Conservation (phyloP, 2,888 invertebrate species). For the Heliothis peltigera region DNA sequence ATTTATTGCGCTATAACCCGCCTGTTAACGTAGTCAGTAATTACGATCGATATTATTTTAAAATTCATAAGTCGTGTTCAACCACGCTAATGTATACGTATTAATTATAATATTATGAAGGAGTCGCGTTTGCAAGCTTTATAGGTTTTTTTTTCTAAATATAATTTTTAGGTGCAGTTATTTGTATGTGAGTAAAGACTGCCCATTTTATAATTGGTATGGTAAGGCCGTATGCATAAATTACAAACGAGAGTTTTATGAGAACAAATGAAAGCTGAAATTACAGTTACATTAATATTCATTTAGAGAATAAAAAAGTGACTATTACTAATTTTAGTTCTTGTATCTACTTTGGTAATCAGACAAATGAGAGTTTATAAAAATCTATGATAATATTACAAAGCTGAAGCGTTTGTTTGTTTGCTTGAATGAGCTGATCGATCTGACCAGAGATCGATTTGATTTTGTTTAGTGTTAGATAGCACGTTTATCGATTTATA, state of each 20-base stretch:
- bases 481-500: no score
- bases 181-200: conserved; percentile 25
- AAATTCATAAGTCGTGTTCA: conserved; percentile 59
- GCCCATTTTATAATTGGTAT: conserved; percentile 4
- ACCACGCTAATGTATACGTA: conserved; percentile 40
- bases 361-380: no score
- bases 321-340: no score
- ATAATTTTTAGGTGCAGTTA: conserved; percentile 15
- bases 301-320: no score
- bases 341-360: no score
- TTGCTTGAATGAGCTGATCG: no score
- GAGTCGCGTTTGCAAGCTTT: conserved; percentile 36
- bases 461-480: no score
- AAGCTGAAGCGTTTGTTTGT: no score
- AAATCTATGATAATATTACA: no score
- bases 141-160: conserved; percentile 27
- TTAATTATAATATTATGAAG: conserved; percentile 41
- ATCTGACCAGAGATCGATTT: no score
- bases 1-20: conserved; percentile 61
- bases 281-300: no score
- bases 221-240: conserved; percentile 1
- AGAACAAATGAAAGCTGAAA: not conserved
- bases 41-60: conserved; percentile 59
- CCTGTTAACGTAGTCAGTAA: conserved; percentile 55
- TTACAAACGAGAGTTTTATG: not conserved